Evolutionary conservation across 92 coral and sea anemone species (phyloP).

Genomic region (Palythoa grandiflora): DNA sequence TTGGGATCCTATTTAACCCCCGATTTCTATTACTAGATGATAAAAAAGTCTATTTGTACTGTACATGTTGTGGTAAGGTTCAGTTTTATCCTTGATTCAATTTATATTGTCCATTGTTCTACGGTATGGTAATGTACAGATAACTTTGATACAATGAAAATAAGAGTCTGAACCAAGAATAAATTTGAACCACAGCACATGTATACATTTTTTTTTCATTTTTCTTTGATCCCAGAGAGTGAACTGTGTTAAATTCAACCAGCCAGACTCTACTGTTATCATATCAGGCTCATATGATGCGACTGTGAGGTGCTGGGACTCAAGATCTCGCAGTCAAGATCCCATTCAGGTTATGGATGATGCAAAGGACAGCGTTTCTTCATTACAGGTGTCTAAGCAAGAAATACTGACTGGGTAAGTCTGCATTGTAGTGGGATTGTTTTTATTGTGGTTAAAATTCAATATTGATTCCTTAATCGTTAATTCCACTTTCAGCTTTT

Average conservation of each 20-base stretch:
- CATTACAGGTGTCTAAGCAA: constrained; percentile 81
- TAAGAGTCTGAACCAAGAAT: background rate
- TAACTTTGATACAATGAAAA: too few relatives aligned
- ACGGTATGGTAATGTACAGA: too few relatives aligned
- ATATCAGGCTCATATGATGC: constrained; percentile 99
- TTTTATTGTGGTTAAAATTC: too few relatives aligned
- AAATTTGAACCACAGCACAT: background rate
- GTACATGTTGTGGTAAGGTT: too few relatives aligned
- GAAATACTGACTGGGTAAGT: constrained; percentile 93
- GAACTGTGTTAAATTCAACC: constrained; percentile 93
- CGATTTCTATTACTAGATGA: too few relatives aligned
- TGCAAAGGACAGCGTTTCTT: constrained; percentile 94
- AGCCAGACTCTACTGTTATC: constrained; percentile 89
- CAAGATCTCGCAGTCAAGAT: constrained; percentile 90
- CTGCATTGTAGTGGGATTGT: background rate
- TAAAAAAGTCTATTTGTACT: too few relatives aligned
- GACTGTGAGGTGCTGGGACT: constrained; percentile 93
- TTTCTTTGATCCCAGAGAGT: constrained; percentile 71
- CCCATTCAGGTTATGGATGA: constrained; percentile 96
- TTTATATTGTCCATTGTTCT: too few relatives aligned
- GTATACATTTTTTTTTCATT: background rate
- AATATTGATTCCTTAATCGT: too few relatives aligned
- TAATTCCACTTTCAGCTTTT: too few relatives aligned
- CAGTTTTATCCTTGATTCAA: too few relatives aligned
- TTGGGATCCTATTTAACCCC: too few relatives aligned